Percentiles rank a stretch among this genome's conserved stretches.
phyloP scores from a whole-genome alignment of 2,888 invertebrate genomes.

The Lithophane ornitopus region DNA sequence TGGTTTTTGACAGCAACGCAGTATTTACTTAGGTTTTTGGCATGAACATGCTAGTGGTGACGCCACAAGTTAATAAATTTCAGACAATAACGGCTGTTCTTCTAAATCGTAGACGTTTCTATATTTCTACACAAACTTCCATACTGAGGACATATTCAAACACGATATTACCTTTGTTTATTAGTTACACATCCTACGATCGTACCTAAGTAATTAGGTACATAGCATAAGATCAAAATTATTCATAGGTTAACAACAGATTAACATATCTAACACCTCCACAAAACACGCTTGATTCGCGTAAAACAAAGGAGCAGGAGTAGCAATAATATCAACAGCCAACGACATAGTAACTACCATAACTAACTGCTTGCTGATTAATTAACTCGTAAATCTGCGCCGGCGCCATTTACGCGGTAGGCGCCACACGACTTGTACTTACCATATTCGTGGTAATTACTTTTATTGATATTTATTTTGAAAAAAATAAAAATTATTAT shows the following conservation, averaged over 20 bases:
- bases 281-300: background rate
- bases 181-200: background rate
- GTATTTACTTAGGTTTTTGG: background rate
- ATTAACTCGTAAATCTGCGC: constrained; percentile 47
- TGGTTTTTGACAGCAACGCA: background rate
- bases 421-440: constrained; percentile 37
- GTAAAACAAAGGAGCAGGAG: constrained; percentile 41
- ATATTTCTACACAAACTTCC: background rate
- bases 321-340: constrained; percentile 24
- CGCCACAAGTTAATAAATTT: background rate
- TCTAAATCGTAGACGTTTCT: background rate
- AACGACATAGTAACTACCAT: constrained; percentile 32
- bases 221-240: background rate
- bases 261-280: background rate
- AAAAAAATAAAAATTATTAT: too few relatives aligned
- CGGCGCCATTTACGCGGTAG: constrained; percentile 36
- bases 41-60: background rate
- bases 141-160: background rate
- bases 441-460: background rate
- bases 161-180: background rate
- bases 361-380: constrained; percentile 46
- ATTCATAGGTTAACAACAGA: background rate
- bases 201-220: background rate
- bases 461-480: background rate
- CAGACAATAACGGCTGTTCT: background rate